Base-by-base conservation (phyloP, 2,113 vertebrate species). In the Ceyx margarethae region DNA sequence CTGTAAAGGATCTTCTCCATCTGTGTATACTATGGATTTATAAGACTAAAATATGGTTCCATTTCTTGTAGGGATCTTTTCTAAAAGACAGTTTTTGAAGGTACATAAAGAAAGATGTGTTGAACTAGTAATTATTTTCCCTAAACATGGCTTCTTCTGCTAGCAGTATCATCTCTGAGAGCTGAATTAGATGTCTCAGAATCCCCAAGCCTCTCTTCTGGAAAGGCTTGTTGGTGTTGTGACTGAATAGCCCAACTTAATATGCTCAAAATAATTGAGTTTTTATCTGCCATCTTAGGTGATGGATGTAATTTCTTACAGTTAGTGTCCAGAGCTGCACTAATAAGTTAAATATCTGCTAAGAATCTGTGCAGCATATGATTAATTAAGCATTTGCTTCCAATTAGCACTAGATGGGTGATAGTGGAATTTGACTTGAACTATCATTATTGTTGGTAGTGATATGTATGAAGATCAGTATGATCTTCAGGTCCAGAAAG, bases 21-120 rank as follows among this genome's bases (percentile, higher is more conserved):
- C 9, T 60, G 3, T 67, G 9, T 48, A 15, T 33, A 23, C 31
- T 35, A 3, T 66, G 17, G 6, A 7, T 77, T 81, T 86, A 23
- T 51, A 73, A 3, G 9, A 6, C 8, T 2, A 25, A 2, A 10
- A 40, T 26, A 29, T 8, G 1, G 0, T 40, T 23, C 28, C 2
- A 7, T 21, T 64, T 68, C 15, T 68, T 58, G 2, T 37, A 3
- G 2, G 7, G 3, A 31, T 51, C 16, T 81, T 71, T 21, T 16
- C 65, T 57, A 45, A 64, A 74, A 18, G 17, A 46, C 11, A 6
- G 2, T 10, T 71, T 75, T 60, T 64, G 14, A n/a, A 40, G 26
- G 10, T 35, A 23, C 17, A 31, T 91, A 35, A 69, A 48, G 50
- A 25, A 53, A 64, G 28, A 33, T 40, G 6, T 33, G 8, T 56